Percentiles rank a stretch among this genome's conserved stretches.
These are phyloP conservation scores for Drosophila biarmipes DNA, from an alignment of 1,140 invertebrate species.

Conservation along the genomic window DNA sequence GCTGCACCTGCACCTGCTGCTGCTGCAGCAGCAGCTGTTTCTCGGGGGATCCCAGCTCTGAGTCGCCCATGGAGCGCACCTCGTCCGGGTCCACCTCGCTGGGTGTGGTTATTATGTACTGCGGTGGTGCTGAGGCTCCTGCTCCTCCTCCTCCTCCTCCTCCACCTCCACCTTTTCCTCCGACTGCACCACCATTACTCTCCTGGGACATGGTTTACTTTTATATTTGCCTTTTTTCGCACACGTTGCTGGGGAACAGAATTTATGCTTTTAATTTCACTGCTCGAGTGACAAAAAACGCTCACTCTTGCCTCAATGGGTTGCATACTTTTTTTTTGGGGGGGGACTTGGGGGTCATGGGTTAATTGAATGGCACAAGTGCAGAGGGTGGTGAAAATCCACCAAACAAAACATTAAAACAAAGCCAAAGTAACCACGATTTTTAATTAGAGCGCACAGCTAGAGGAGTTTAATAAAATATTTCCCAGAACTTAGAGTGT, in stretches of 20 bases:
- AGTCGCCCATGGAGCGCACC: slow-evolving; percentile 64
- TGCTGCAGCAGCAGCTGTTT: background rate
- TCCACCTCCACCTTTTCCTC: background rate
- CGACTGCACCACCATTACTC: slow-evolving; percentile 27
- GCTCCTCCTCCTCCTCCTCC: background rate
- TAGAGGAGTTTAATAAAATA: background rate
- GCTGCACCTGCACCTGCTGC: slow-evolving; percentile 12
- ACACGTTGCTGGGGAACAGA: slow-evolving; percentile 34
- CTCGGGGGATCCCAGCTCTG: slow-evolving; percentile 50
- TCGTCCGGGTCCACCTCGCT: slow-evolving; percentile 82
- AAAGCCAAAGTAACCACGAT: background rate
- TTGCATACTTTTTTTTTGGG: slow-evolving; percentile 27
- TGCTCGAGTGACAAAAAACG: slow-evolving; percentile 2
- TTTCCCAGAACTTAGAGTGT: background rate
- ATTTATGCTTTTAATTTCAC: slow-evolving; percentile 41
- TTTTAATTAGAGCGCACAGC: background rate
- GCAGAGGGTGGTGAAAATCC: background rate
- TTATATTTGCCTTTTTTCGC: background rate
- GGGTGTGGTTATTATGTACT: slow-evolving; percentile 83
- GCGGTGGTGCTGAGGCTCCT: slow-evolving; percentile 57
- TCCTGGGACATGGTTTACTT: slow-evolving; percentile 39
- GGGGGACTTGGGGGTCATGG: background rate
- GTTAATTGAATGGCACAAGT: slow-evolving; percentile 2
- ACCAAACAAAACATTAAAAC: background rate
- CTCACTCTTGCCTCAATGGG: slow-evolving; percentile 30